phyloP scores from a whole-genome alignment of 1,140 invertebrate genomes.

The Atta texana region DNA sequence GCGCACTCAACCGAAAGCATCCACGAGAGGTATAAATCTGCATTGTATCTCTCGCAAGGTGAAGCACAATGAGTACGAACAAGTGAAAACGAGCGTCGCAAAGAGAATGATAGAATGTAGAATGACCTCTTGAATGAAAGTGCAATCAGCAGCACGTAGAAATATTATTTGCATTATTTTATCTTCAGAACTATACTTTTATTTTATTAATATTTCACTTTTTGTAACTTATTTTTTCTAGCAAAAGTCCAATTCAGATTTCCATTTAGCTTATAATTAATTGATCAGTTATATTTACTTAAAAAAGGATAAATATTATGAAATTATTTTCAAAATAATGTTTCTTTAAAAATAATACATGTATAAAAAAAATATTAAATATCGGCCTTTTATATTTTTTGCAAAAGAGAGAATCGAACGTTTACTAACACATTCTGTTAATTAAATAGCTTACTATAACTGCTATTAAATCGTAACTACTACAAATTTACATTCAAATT shows the following conservation, averaged over 20 bases:
- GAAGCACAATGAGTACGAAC: constrained; percentile 48
- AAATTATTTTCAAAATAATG: background rate
- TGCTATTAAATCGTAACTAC: background rate
- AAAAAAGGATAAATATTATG: background rate
- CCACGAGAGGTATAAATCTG: constrained; percentile 59
- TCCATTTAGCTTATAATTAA: constrained; percentile 2
- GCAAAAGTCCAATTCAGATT: background rate
- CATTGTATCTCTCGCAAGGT: constrained; percentile 52
- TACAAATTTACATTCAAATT: background rate
- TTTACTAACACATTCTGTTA: background rate
- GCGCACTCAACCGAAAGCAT: constrained; percentile 54
- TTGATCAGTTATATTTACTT: background rate
- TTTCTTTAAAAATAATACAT: background rate
- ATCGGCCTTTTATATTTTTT: background rate
- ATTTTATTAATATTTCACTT: constrained; percentile 2
- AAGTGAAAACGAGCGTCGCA: constrained; percentile 51
- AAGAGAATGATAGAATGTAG: constrained; percentile 24
- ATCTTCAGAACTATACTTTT: background rate
- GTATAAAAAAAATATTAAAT: background rate
- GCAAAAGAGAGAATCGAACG: background rate
- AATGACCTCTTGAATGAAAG: constrained; percentile 38
- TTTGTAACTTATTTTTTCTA: background rate
- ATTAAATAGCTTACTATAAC: background rate
- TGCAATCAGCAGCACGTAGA: background rate
- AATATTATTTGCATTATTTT: background rate